Conservation (phyloP, 64 coral and sea anemone species). For the Montipora cactus region DNA sequence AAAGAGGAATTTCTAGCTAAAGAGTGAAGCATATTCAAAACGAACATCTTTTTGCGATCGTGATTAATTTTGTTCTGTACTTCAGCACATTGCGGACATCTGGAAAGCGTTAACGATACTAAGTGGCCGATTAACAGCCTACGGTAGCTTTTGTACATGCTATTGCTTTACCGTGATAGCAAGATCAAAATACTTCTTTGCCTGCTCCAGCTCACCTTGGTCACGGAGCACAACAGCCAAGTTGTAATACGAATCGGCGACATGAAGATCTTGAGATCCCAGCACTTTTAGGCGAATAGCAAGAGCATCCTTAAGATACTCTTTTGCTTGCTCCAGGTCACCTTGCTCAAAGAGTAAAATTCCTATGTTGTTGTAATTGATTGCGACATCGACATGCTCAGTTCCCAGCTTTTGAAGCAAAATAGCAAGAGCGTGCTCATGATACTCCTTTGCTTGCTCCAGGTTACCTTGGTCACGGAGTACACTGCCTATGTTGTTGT, state of each 20-base stretch:
- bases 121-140: too few relatives aligned
- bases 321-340: slow-evolving; percentile 9
- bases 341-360: background rate
- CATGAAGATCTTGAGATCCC: background rate
- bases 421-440: background rate
- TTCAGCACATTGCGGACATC: too few relatives aligned
- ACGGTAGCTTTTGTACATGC: too few relatives aligned
- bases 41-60: too few relatives aligned
- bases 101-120: too few relatives aligned
- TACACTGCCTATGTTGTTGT: background rate
- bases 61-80: too few relatives aligned
- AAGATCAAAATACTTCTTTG: background rate
- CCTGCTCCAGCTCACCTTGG: background rate
- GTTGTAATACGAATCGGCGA: background rate
- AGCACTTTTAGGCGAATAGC: background rate
- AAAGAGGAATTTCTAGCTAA: too few relatives aligned
- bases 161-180: too few relatives aligned
- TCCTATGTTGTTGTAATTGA: background rate
- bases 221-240: background rate
- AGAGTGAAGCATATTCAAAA: too few relatives aligned
- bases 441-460: too few relatives aligned
- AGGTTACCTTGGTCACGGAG: too few relatives aligned
- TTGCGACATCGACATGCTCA: background rate
- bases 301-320: slow-evolving; percentile 2
- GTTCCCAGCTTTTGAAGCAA: background rate